Evolutionary conservation across 1,140 invertebrate species (phyloP).

Genomic region (Papilio aristodemus): DNA sequence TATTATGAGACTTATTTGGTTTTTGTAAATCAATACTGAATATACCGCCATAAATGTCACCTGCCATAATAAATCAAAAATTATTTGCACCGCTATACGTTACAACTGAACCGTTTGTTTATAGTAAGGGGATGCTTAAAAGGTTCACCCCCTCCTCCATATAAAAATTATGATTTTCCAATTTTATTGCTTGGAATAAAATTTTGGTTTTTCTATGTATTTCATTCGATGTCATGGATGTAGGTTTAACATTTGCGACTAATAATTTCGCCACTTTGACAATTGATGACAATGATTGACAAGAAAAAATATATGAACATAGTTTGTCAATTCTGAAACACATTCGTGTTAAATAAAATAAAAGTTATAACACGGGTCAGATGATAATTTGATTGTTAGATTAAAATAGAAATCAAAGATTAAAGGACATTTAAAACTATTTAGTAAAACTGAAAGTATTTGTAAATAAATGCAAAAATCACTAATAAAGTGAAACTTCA

Average conservation of each 20-base stretch:
- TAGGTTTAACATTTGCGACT: neutral
- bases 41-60: constrained; percentile 3
- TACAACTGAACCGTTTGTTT: neutral
- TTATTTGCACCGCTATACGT: neutral
- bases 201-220: neutral
- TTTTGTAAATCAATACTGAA: neutral
- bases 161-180: neutral
- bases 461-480: constrained; percentile 9
- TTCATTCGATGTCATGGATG: neutral
- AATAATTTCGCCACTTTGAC: too few species aligned
- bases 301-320: neutral
- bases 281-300: too few species aligned
- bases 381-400: too few species aligned
- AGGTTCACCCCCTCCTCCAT: neutral
- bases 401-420: constrained; percentile 1
- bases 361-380: too few species aligned
- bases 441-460: constrained; percentile 18
- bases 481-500: constrained; percentile 1
- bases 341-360: too few species aligned
- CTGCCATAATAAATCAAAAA: neutral
- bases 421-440: constrained; percentile 11
- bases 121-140: neutral
- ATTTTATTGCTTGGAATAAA: constrained; percentile 6
- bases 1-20: neutral
- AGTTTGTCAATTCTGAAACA: too few species aligned